phyloP scores from a whole-genome alignment of 2,888 invertebrate genomes.

The Yponomeuta plumbellus region DNA sequence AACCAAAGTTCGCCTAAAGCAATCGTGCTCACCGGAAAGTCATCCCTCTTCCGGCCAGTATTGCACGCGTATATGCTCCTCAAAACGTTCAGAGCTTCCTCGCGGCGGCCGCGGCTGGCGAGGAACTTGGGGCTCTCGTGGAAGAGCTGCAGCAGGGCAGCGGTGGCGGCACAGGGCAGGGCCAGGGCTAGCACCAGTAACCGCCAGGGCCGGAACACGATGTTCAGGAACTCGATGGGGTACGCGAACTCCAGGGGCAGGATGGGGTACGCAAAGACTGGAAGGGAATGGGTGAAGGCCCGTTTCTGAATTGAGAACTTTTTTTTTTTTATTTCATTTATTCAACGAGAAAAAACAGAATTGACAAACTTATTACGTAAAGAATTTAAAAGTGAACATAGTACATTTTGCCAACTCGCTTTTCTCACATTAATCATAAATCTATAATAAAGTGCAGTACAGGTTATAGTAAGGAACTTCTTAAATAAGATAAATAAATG shows the following conservation, averaged over 20 bases:
- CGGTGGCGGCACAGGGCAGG: conserved; percentile 79
- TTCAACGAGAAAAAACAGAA: no score
- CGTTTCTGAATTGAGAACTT: no score
- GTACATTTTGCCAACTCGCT: no score
- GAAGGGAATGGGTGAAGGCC: conserved; percentile 24
- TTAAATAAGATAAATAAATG: no score
- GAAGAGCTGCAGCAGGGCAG: conserved; percentile 73
- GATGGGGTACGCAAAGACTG: conserved; percentile 81
- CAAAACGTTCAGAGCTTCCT: conserved; percentile 73
- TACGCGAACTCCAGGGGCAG: conserved; percentile 76
- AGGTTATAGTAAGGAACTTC: no score
- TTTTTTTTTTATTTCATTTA: no score
- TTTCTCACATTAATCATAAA: no score
- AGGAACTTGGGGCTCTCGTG: conserved; percentile 90
- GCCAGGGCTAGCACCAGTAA: conserved; percentile 81
- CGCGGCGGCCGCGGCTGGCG: conserved; percentile 73
- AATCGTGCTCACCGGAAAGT: conserved; percentile 51
- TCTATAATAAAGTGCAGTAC: no score
- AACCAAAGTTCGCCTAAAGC: neutral
- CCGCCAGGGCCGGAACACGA: conserved; percentile 85
- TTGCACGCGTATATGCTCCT: conserved; percentile 57
- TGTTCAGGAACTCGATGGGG: conserved; percentile 59
- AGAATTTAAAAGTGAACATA: no score
- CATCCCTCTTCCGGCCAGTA: conserved; percentile 48
- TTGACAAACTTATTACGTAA: no score